Evolutionary conservation across 1,140 invertebrate species (phyloP), one percentile per base, ranked within the genome.

Genomic region (Bicyclus anynana): DNA sequence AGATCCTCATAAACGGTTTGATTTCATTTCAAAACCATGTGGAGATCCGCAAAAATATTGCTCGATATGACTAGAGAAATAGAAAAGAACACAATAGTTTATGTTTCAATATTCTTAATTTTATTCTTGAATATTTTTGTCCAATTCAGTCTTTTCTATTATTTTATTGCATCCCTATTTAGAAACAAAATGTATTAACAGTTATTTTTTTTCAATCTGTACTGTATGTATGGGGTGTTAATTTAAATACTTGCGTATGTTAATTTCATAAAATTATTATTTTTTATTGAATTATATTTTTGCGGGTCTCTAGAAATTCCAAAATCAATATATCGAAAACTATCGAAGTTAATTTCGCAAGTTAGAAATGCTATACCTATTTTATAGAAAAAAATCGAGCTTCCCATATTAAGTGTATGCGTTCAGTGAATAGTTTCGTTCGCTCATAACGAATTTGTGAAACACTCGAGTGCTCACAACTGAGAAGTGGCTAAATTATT

Each of bases 331-430:
- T 23, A 23, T 47, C 20, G 21, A 47, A 18, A 3, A 14, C 37
- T 38, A 14, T 14, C 37, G 21, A 47, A 47, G 21, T 47, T 27
- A 18, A 49, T 29, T 49, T 18, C 14, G 18, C 14, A 33, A 44
- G 40, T 44, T 48, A 33, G 16, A 47, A 21, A 37, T 50, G 35
- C 47, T 42, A 33, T 59, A 20, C 54, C 47, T 62, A 48, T 52
- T 50, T 57, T 44, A 33, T 52, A 53, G 50, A 50, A 51, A 52
- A 42, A 58, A 65, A 77, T 23, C 67, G 74, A 83, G 77, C 80
- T 83, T 79, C 73, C 72, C 72, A 69, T 65, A 67, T 64, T 59
- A 68, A 52, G 61, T 60, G 54, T 44, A 47, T 26, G n/a, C 44
- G n/a, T 47, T 47, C 21, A 59, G 50, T 57, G 18, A 51, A 60